A percentile compares a stretch with the other conserved stretches of the same genome.
Evolutionary conservation across 2,888 invertebrate species (phyloP).

Genomic region (Anorthoa munda): DNA sequence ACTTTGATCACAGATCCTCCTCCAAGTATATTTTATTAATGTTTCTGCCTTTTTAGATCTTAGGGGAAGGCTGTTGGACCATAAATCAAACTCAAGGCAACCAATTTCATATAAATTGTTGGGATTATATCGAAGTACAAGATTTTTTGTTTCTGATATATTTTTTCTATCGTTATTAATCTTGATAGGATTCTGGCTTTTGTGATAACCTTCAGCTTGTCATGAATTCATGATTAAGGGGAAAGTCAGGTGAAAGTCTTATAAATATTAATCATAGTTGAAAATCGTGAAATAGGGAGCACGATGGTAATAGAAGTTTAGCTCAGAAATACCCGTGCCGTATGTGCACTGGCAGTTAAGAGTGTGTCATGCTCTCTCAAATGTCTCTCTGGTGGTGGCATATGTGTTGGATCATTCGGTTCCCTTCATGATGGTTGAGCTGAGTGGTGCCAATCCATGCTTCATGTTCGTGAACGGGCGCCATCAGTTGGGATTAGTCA

Average conservation of each 20-base stretch:
- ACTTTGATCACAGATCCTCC: constrained; percentile 6
- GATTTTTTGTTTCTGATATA: constrained; percentile 30
- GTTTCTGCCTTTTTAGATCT: constrained; percentile 18
- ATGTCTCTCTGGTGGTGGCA: too few species aligned
- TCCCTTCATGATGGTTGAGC: too few species aligned
- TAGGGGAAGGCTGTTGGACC: neutral
- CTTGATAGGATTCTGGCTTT: constrained; percentile 38
- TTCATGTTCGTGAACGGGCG: too few species aligned
- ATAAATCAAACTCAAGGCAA: constrained; percentile 56
- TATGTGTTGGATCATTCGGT: too few species aligned
- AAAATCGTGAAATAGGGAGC: constrained; percentile 9
- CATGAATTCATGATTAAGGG: constrained; percentile 8
- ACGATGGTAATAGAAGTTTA: neutral
- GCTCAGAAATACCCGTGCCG: neutral
- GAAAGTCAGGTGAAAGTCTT: constrained; percentile 25
- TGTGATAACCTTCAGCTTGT: constrained; percentile 31
- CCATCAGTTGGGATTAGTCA: too few species aligned
- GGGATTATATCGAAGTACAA: constrained; percentile 5
- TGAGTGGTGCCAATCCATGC: too few species aligned
- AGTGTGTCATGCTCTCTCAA: too few species aligned
- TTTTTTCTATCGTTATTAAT: constrained; percentile 43
- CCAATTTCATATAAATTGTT: constrained; percentile 34
- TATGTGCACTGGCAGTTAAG: too few species aligned
- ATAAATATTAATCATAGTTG: constrained; percentile 37
- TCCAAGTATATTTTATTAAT: constrained; percentile 9